Base-by-base conservation (phyloP, 2,888 invertebrate species). In the Xanthorhoe spadicearia region DNA sequence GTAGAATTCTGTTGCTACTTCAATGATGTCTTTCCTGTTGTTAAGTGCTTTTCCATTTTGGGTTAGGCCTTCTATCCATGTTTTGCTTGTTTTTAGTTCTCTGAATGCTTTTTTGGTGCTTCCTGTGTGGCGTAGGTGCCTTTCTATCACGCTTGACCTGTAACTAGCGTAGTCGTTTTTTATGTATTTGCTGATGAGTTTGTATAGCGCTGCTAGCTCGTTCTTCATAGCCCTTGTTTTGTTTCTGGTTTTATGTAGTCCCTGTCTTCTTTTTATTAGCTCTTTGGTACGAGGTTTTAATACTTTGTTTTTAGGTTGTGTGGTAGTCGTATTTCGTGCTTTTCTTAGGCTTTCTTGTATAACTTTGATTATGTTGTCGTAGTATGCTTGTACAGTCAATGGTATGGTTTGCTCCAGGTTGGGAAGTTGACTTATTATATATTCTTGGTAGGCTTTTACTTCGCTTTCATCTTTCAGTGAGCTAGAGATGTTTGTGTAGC, bases 71-170 rank as follows among this genome's bases (percentile, higher is more conserved):
- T 61, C 57, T 50, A 57, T 59, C 59, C 61, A 68, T 0, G 48
- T 49, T 57, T 52, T 64, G 15, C 48, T 52, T 6, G 52, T 49
- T 38, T 13, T 38, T 0, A 64, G 46, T 35, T 61, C 52, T 59
- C 61, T 64, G 48, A 8, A 64, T 1, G 66, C 69, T 23, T 46
- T 69, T 32, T 66, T 69, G 17, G 62, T 38, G 49, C 69, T 64
- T 18, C 64, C 69, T 1, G 63, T 59, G 7, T 13, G 13, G 0
- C 28, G 0, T 53, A 69, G 6, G 52, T 64, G 60, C 38, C 13
- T 62, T 61, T 64, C 35, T n/a, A 69, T 48, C 9, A 10, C 60
- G 7, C 48, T 38, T 32, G 23, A 0, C 64, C 69, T 61, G 13
- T 64, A 52, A 28, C 43, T 61, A 15, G 32, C 2, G 32, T 66